Conservation (phyloP, 2,113 vertebrate genomes). For the Thunnus thynnus region DNA sequence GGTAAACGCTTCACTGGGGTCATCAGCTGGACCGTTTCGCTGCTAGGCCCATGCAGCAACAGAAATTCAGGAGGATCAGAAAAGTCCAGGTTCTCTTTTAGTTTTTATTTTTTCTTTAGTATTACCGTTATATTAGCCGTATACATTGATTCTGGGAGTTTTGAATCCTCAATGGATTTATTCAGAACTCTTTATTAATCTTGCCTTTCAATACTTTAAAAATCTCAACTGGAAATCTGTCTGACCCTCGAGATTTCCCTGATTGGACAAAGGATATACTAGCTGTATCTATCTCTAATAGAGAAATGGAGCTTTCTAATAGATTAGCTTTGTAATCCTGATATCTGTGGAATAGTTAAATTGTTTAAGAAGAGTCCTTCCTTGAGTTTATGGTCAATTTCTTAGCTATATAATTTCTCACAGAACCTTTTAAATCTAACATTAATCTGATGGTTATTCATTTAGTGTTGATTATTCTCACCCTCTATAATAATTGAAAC, state of each 20-base stretch:
- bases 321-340: not conserved
- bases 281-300: not conserved
- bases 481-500: not conserved
- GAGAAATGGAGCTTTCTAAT: not conserved
- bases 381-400: too few species aligned
- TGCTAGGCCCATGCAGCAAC: too few species aligned
- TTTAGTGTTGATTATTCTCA: not conserved
- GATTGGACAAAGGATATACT: not conserved
- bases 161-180: not conserved
- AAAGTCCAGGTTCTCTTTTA: too few species aligned
- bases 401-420: too few species aligned
- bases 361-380: too few species aligned
- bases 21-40: too few species aligned
- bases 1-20: too few species aligned
- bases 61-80: too few species aligned
- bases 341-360: too few species aligned
- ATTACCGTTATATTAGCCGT: not conserved
- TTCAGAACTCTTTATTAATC: not conserved
- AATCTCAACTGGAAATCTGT: not conserved
- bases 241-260: not conserved
- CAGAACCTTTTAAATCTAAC: too few species aligned
- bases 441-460: not conserved
- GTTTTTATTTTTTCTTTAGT: not conserved
- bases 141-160: not conserved
- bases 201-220: not conserved